Percentiles rank a stretch among this genome's conserved stretches.
These are phyloP conservation scores for Scolopax bukidnonensis DNA, from an alignment of 2,797 vertebrate species.

Conservation along the genomic window DNA sequence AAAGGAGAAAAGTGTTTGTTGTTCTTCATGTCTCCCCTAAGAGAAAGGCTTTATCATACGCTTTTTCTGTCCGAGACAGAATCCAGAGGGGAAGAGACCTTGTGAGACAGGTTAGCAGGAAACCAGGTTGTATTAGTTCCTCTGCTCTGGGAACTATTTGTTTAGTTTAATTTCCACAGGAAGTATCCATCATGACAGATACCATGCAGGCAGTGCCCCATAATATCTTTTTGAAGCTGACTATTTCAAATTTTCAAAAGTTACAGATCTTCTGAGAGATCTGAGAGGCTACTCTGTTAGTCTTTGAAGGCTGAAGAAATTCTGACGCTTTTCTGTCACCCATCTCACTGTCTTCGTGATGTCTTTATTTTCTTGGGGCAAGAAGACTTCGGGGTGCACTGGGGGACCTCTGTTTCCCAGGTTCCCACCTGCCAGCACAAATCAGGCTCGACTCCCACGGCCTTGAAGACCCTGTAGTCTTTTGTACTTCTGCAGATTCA, in stretches of 20 bases:
- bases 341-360: background rate
- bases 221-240: background rate
- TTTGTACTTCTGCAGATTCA: background rate
- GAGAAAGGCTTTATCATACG: background rate
- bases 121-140: conserved; percentile 40
- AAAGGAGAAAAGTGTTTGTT: background rate
- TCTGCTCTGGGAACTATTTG: background rate
- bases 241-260: background rate
- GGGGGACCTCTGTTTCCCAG: background rate
- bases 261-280: background rate
- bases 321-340: background rate
- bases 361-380: background rate
- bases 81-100: background rate
- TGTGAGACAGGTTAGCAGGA: conserved; percentile 49
- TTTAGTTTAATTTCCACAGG: conserved; percentile 19
- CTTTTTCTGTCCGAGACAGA: background rate
- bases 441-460: accelerated
- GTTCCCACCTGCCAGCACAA: background rate
- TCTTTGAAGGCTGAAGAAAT: background rate
- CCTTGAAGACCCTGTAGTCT: background rate
- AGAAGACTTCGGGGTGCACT: background rate
- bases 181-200: background rate
- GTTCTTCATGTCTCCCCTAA: background rate
- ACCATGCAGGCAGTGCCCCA: background rate
- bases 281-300: background rate